Percentiles rank a stretch among this genome's conserved stretches.
These are phyloP conservation scores for Pyxicephalus adspersus DNA, from an alignment of 2,113 vertebrate genomes.

Conservation along the genomic window DNA sequence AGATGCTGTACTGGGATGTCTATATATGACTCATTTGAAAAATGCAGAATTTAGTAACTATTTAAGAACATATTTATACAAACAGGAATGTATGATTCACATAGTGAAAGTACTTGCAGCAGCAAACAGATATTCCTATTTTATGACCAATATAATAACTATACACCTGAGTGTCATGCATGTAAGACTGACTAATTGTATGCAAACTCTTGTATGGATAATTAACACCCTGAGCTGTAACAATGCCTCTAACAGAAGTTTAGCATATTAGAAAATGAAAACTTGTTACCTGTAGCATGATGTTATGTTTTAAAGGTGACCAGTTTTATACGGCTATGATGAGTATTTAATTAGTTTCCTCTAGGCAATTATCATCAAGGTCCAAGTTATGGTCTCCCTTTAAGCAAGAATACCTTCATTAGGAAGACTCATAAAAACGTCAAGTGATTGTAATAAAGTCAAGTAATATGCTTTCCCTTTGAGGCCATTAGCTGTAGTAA, in stretches of 20 bases:
- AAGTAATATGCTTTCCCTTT: constrained; percentile 80
- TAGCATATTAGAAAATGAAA: constrained; percentile 33
- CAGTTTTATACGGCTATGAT: constrained; percentile 76
- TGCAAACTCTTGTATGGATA: neutral
- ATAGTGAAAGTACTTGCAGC: too few relatives aligned
- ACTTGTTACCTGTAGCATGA: constrained; percentile 26
- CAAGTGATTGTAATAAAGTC: constrained; percentile 76
- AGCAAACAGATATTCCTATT: too few relatives aligned
- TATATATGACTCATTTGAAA: too few relatives aligned
- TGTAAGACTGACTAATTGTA: neutral
- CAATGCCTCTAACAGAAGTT: constrained; percentile 11
- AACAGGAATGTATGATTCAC: too few relatives aligned
- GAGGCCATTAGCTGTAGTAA: constrained; percentile 73
- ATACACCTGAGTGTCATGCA: neutral
- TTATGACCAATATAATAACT: too few relatives aligned
- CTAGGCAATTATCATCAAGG: constrained; percentile 80
- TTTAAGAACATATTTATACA: too few relatives aligned
- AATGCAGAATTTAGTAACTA: too few relatives aligned
- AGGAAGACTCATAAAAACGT: constrained; percentile 84
- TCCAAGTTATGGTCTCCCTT: constrained; percentile 83
- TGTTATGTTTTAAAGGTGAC: constrained; percentile 75
- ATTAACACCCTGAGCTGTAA: constrained; percentile 14
- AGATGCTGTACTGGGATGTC: too few relatives aligned
- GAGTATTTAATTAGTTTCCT: constrained; percentile 87
- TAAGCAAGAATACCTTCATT: constrained; percentile 85